Evolutionary conservation across 2,888 invertebrate genomes (phyloP), one percentile per base, ranked within the genome.

Genomic region (Platynereis dumerilii): DNA sequence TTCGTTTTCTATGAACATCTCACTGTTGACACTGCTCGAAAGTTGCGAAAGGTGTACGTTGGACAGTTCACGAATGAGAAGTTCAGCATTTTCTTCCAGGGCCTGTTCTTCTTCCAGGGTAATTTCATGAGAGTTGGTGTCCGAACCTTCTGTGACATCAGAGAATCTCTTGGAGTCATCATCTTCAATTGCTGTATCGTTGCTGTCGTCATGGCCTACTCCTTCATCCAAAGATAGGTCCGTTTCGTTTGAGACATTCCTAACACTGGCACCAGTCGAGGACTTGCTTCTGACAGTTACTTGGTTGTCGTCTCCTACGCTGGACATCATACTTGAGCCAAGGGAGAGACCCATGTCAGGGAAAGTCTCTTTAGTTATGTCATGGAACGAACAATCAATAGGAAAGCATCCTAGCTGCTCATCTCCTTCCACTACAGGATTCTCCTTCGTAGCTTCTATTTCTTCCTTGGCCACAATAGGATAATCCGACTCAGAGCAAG

Each of bases 1-100:
- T 78, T 89, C 89, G 72, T 88, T 87, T 70, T 89, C 89, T 62
- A 86, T 78, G 66, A 83, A 80, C 61, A 88, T 87, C 64, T 87
- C 86, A 44, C 86, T 86, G 45, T 85, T 83, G n/a, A 83, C 80
- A 34, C 78, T 79, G 69, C 81, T 80, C 17, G 72, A 71, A 55
- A 78, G 72, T 65, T 79, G 76, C 39, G 74, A 69, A 34, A 34
- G 34, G 34, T 34, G 52, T 78, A 42, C 83, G 1, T 85, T 85
- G 69, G 86, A 87, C 44, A 89, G 78, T 34, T 86, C 87, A 65
- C 86, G 86, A 54, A 89, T 77, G 15, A 89, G 87, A 42, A 88
- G 80, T 69, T 87, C 87, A 0, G 88, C 88, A 75, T 89, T 88
- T 71, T 87, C 86, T 72, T 88, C 86, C 17, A 88, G 75, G 69